Evolutionary conservation across 1,140 invertebrate species (phyloP).

Genomic region (Sycobia sp.): DNA sequence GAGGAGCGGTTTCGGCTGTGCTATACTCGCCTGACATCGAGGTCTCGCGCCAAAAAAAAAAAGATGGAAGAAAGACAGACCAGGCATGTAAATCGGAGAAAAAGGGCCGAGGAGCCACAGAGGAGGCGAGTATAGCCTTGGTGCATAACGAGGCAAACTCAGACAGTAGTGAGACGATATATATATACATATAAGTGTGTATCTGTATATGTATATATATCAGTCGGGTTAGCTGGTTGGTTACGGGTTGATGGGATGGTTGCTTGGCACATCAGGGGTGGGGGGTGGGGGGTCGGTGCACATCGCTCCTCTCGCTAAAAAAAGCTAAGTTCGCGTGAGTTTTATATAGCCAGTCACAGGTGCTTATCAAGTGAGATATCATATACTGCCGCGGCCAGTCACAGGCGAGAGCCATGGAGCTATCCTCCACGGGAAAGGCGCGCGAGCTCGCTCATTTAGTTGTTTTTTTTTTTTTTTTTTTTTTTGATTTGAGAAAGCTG

Average conservation of each 20-base stretch:
- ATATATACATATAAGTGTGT: too few species aligned
- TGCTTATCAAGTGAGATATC: conserved; percentile 41
- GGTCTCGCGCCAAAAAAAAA: conserved; percentile 3
- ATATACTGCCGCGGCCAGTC: conserved; percentile 39
- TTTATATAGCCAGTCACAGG: conserved; percentile 53
- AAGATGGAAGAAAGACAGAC: neutral
- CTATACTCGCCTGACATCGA: neutral
- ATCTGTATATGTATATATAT: too few species aligned
- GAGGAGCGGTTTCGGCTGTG: neutral
- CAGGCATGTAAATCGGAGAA: neutral
- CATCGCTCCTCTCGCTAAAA: conserved; percentile 55
- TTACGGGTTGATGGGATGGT: too few species aligned
- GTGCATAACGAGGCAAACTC: too few species aligned
- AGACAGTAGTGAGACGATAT: too few species aligned
- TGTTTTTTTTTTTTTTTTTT: too few species aligned
- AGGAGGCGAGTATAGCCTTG: neutral
- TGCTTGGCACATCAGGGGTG: too few species aligned
- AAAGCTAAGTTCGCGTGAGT: conserved; percentile 58
- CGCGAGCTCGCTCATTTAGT: conserved; percentile 37
- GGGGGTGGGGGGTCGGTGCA: conserved; percentile 42
- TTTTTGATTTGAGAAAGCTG: conserved; percentile 20
- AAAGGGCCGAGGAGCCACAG: neutral
- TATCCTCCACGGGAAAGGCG: conserved; percentile 45
- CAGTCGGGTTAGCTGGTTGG: conserved; percentile 12
- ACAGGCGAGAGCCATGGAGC: conserved; percentile 48